A percentile compares a stretch with the other conserved stretches of the same genome.
Evolutionary conservation across 2,113 vertebrate species (phyloP).

Genomic region (Gadus macrocephalus): DNA sequence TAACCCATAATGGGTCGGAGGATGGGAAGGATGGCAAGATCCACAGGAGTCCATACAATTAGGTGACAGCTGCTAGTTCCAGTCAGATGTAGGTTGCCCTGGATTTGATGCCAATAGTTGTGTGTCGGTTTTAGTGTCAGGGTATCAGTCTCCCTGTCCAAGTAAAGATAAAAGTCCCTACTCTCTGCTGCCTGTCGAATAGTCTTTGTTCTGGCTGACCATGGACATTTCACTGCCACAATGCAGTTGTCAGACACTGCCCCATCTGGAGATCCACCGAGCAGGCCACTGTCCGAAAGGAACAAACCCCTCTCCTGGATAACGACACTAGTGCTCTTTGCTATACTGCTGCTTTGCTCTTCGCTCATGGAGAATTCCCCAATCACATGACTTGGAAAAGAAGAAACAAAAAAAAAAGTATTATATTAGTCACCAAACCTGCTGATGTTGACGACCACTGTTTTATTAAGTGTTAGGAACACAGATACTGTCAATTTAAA

Average conservation of each 20-base stretch:
- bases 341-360: slow-evolving; percentile 18
- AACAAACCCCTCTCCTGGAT: slow-evolving; percentile 22
- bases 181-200: slow-evolving; percentile 11
- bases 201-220: slow-evolving; percentile 20
- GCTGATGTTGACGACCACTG: no score
- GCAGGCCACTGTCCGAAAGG: slow-evolving; percentile 23
- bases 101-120: not conserved
- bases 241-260: slow-evolving; percentile 8
- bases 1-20: no score
- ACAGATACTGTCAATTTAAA: not conserved
- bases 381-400: slow-evolving; percentile 7
- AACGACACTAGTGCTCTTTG: slow-evolving; percentile 7
- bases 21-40: no score
- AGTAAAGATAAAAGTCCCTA: slow-evolving; percentile 1
- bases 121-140: slow-evolving; percentile 9
- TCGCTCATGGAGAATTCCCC: slow-evolving; percentile 16
- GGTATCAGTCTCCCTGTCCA: slow-evolving; percentile 12
- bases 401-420: no score
- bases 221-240: slow-evolving; percentile 11
- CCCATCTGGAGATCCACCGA: slow-evolving; percentile 28
- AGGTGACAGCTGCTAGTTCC: no score
- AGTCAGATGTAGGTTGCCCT: no score
- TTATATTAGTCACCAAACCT: no score
- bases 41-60: no score
- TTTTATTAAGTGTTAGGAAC: not conserved